Conservation (phyloP, 1,140 invertebrate genomes). For the Camponotus vicinus region DNA sequence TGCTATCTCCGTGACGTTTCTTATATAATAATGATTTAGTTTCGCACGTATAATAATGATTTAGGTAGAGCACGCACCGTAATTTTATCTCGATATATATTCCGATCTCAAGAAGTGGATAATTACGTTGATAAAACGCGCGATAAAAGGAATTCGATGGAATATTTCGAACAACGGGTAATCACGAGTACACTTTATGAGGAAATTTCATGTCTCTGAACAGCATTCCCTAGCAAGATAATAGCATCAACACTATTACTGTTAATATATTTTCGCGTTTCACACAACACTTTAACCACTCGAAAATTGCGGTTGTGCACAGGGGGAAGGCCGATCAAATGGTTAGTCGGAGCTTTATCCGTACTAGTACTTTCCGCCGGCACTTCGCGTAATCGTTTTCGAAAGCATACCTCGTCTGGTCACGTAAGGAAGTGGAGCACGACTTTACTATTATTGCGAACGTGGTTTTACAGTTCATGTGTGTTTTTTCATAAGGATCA, state of each 20-base stretch:
- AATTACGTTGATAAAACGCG: conserved; percentile 24
- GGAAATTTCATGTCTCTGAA: neutral
- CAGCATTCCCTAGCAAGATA: neutral
- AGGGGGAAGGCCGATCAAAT: conserved; percentile 15
- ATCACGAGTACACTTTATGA: conserved; percentile 20
- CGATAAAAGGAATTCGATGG: conserved; percentile 26
- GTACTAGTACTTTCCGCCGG: neutral
- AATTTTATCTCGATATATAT: conserved; percentile 8
- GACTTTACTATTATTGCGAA: conserved; percentile 35
- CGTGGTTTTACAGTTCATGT: conserved; percentile 33
- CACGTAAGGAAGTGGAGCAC: conserved; percentile 41
- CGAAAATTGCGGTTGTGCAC: conserved; percentile 36
- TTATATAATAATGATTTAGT: conserved; percentile 14
- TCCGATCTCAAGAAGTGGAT: conserved; percentile 2
- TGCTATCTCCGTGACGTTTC: conserved; percentile 10
- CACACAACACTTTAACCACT: conserved; percentile 13
- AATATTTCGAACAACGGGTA: neutral
- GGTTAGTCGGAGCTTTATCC: conserved; percentile 28
- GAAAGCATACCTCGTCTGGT: conserved; percentile 7
- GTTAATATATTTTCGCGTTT: conserved; percentile 29
- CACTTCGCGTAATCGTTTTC: conserved; percentile 54
- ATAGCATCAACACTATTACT: neutral
- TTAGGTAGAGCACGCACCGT: neutral
- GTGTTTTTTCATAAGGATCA: neutral
- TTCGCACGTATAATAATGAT: neutral